Evolutionary conservation across 35 echinoderm and acorn worm species (phyloP).

Genomic region (Lytechinus variegatus): DNA sequence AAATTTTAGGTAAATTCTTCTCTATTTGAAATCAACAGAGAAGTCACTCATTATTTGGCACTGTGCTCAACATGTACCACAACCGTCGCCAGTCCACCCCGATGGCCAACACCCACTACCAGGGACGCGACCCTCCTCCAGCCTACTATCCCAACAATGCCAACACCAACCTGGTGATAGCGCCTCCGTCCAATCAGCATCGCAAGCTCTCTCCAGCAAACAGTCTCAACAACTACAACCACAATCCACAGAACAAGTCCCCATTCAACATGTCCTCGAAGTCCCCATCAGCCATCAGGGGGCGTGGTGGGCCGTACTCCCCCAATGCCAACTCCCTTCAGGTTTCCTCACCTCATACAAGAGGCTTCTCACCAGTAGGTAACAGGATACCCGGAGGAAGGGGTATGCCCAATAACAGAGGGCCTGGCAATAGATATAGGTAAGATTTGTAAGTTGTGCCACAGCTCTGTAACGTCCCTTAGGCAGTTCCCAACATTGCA

Average conservation of each 20-base stretch:
- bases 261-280: constrained; percentile 74
- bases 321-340: constrained; percentile 75
- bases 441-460: neutral
- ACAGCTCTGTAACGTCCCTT: neutral
- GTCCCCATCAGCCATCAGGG: constrained; percentile 59
- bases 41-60: constrained; percentile 97
- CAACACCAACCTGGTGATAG: constrained; percentile 71
- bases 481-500: neutral
- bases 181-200: constrained; percentile 93
- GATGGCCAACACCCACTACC: constrained; percentile 60
- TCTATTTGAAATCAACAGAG: constrained; percentile 58
- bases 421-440: constrained; percentile 57
- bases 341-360: constrained; percentile 80
- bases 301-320: constrained; percentile 36
- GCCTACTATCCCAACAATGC: constrained; percentile 67
- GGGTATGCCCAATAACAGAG: constrained; percentile 48
- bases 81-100: constrained; percentile 90
- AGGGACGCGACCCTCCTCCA: constrained; percentile 53
- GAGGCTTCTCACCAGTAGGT: constrained; percentile 82
- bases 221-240: constrained; percentile 89
- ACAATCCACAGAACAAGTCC: constrained; percentile 76
- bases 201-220: constrained; percentile 92
- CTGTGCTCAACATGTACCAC: constrained; percentile 87
- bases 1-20: too few species aligned
- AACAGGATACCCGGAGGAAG: constrained; percentile 46